Conservation (phyloP, 2,113 vertebrate species). For the Misgurnus anguillicaudatus region DNA sequence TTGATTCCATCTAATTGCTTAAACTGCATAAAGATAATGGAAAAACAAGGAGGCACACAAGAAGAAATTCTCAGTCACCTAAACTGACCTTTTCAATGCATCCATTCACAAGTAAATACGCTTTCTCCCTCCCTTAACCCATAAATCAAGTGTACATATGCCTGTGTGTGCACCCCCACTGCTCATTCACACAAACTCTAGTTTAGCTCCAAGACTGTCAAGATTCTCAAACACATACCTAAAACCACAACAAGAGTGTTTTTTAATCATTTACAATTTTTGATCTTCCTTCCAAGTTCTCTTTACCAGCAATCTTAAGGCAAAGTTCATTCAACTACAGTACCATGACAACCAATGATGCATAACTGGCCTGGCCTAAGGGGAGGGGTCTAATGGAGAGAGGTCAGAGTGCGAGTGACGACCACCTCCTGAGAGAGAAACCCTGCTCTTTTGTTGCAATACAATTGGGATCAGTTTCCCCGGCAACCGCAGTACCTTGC, state of each 20-base stretch:
- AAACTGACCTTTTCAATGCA: constrained; percentile 4
- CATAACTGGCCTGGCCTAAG: constrained; percentile 56
- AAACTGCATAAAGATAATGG: not conserved
- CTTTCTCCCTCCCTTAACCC: constrained; percentile 40
- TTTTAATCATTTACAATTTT: not conserved
- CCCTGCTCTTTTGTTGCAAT: constrained; percentile 72
- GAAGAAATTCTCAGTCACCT: constrained; percentile 3
- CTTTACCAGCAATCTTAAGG: constrained; percentile 53
- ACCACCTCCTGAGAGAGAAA: constrained; percentile 76
- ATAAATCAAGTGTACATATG: constrained; percentile 18
- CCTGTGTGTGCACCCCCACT: not conserved
- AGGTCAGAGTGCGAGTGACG: constrained; percentile 74
- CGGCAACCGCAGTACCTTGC: constrained; percentile 72
- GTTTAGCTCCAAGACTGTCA: not conserved
- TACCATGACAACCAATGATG: constrained; percentile 71
- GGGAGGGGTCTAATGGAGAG: constrained; percentile 60
- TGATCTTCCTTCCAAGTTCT: not conserved
- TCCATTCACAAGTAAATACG: constrained; percentile 25
- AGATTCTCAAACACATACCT: not conserved
- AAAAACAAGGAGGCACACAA: constrained; percentile 1
- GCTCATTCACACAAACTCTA: not conserved
- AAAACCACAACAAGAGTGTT: not conserved
- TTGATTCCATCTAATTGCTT: no score
- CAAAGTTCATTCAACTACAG: constrained; percentile 64
- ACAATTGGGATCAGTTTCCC: constrained; percentile 78